phyloP scores from a whole-genome alignment of 2,888 invertebrate species.

The Automeris io region DNA sequence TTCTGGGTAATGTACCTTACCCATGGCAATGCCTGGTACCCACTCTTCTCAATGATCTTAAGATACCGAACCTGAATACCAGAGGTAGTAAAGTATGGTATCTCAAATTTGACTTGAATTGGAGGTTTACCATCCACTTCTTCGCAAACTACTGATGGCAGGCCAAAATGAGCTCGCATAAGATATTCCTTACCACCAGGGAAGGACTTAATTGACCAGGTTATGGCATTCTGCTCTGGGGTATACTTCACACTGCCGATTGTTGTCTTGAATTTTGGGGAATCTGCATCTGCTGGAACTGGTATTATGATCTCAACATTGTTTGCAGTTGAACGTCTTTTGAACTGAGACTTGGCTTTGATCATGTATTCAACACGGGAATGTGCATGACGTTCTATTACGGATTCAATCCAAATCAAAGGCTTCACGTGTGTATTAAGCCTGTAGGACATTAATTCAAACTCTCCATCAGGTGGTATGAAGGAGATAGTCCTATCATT shows the following conservation, averaged over 20 bases:
- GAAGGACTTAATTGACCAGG: conserved; percentile 98
- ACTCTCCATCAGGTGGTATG: conserved; percentile 99
- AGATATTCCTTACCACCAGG: conserved; percentile 99
- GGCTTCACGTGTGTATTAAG: conserved; percentile 98
- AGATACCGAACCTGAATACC: conserved; percentile 98
- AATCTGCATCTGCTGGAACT: conserved; percentile 97
- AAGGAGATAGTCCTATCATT: conserved; percentile 99
- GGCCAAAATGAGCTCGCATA: conserved; percentile 98
- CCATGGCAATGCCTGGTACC: conserved; percentile 99
- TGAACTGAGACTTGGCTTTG: conserved; percentile 99
- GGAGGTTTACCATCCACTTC: conserved; percentile 97
- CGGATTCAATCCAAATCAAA: conserved; percentile 98
- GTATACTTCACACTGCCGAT: conserved; percentile 98
- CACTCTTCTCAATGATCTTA: conserved; percentile 99
- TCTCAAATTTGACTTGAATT: conserved; percentile 99
- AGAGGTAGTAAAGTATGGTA: conserved; percentile 98
- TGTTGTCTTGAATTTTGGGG: conserved; percentile 98
- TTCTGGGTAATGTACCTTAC: conserved; percentile 99
- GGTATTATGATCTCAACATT: conserved; percentile 99
- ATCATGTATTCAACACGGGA: conserved; percentile 99
- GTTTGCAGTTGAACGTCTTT: conserved; percentile 97
- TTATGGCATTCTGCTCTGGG: conserved; percentile 96
- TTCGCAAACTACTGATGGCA: conserved; percentile 96
- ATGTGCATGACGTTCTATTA: conserved; percentile 97
- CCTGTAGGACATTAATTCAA: conserved; percentile 98